phyloP scores from a whole-genome alignment of 2,113 vertebrate genomes.

The Meriones unguiculatus region DNA sequence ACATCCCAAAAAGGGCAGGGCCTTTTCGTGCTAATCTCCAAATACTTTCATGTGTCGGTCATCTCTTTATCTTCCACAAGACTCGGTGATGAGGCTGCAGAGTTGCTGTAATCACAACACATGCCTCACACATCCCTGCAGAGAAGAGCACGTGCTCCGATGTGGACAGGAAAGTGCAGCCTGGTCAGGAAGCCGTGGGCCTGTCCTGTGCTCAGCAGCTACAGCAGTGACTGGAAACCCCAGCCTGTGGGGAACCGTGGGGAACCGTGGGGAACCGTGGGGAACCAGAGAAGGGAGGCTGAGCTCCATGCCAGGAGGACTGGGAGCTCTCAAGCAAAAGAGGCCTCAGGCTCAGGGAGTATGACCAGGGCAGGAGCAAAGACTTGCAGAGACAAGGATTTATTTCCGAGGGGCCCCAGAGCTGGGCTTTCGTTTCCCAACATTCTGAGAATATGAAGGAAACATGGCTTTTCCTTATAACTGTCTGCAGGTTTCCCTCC shows the following conservation, averaged over 20 bases:
- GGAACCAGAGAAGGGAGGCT: neutral
- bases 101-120: neutral
- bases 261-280: neutral
- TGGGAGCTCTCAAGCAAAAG: neutral
- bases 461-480: constrained; percentile 19
- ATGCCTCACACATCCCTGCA: neutral
- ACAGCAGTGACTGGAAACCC: neutral
- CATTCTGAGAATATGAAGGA: neutral
- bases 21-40: neutral
- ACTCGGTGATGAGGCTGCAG: neutral
- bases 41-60: neutral
- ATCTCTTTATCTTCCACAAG: neutral
- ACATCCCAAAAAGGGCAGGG: neutral
- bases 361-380: neutral
- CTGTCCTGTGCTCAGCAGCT: neutral
- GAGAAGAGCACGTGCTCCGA: neutral
- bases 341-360: neutral
- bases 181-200: neutral
- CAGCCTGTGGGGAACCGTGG: neutral
- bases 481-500: neutral
- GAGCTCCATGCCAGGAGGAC: neutral
- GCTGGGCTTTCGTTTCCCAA: neutral
- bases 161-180: neutral
- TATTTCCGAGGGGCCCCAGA: neutral
- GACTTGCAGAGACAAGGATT: neutral